Base-by-base conservation (phyloP, 1,140 invertebrate species). In the Olivierus martensii region DNA sequence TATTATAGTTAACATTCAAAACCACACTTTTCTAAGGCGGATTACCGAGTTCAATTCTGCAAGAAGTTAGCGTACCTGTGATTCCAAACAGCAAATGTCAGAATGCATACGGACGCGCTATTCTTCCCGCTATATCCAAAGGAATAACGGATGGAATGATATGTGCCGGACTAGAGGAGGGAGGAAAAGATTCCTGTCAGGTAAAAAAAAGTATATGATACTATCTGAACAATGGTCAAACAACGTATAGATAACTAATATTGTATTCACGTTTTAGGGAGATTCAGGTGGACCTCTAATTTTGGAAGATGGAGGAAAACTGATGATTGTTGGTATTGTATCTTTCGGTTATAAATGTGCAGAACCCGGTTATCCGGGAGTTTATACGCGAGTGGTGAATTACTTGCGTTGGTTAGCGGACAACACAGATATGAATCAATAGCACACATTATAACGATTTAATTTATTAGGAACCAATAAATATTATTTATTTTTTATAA, bases 131-230 rank as follows among this genome's bases (percentile, higher is more conserved):
- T 2, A 37, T 47, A 7, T 35, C 21, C 4, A 35, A 35, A 18
- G 51, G 51, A 17, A 53, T 53, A 14, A 53, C 45, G 1, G 28
- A 19, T 1, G 12, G 17, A 2, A 46, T 47, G 51, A 1, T 53
- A 6, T 53, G 51, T 34, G 90, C 90, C 12, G 90, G 90, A 1
- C 87, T 85, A 78, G 78, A 77, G 62, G 84, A 83, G 63, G 90
- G 89, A 12, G 87, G 87, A 41, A 84, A 81, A 62, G 89, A 94
- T 68, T 89, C 87, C 12, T 95, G 90, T 67, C 88, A 94, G 79
- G 89, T 56, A 49, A 28, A n/a, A n/a, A n/a, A n/a, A n/a, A n/a
- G n/a, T n/a, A n/a, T n/a, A n/a, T n/a, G n/a, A n/a, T n/a, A n/a
- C n/a, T 28, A 9, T 28, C 0, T 28, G 9, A 28, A 4, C 28